Evolutionary conservation across 2,113 vertebrate species (phyloP), one percentile per base, ranked within the genome.

Genomic region (Okapia johnstoni): DNA sequence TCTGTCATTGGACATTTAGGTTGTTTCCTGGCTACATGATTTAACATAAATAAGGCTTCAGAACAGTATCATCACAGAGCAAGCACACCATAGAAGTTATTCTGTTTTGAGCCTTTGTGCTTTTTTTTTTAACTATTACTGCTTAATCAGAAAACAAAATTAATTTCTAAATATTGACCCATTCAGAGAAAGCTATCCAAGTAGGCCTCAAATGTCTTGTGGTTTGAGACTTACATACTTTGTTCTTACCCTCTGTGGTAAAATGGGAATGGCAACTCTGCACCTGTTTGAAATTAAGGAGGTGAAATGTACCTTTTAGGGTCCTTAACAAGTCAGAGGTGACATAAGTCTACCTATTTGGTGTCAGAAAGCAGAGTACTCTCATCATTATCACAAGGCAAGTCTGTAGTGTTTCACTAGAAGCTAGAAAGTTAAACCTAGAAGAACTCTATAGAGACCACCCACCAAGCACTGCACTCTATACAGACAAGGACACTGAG

Each of bases 301-400:
- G 33, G 30, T 58, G 11, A 85, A 73, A 61, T 11, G 11, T 57
- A 36, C 28, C 17, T 50, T 90, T 88, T 25, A 66, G 50, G 13
- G 4, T n/a, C n/a, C 55, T 63, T 50, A 54, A 9, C 25, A 66
- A 21, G 21, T 48, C 48, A 86, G 33, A 87, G 52, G 25, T 40
- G 48, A 60, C 50, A 12, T 57, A 4, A 84, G 61, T 23, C 57
- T 10, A 5, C 76, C 77, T 8, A 7, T 55, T 73, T 46, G 1
- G 0, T 46, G 28, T 23, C 14, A 57, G 55, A 58, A 90, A 79
- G 46, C 54, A 85, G 19, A 50, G 3, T 36, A 17, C 23, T 43
- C 58, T 5, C 0, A 0, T 26, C 0, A 2, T 40, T 60, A 1
- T 36, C 36, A 55, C 46, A 10, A 61, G 43, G n/a, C 0, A 0